A percentile compares a stretch with the other conserved stretches of the same genome.
Conservation (phyloP, 2,113 vertebrate species). For the Pelmatolapia mariae region DNA sequence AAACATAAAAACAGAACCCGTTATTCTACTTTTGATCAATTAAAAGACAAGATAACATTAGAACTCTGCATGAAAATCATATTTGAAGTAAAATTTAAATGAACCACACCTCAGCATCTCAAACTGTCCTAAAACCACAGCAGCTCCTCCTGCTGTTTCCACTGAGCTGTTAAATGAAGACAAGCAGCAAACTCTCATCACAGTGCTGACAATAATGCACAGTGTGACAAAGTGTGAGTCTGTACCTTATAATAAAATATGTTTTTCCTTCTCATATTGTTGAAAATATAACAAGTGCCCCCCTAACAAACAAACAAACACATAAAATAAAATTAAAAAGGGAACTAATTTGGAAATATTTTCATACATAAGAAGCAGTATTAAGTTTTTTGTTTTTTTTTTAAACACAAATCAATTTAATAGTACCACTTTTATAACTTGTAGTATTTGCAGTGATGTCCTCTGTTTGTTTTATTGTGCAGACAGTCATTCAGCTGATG, state of each 20-base stretch:
- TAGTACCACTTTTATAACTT: too few relatives aligned
- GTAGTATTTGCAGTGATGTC: too few relatives aligned
- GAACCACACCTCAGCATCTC: fast-evolving
- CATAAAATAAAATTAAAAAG: too few relatives aligned
- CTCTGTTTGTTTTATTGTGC: too few relatives aligned
- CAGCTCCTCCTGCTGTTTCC: neutral
- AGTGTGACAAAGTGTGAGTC: neutral
- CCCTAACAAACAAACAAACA: too few relatives aligned
- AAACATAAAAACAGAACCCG: fast-evolving
- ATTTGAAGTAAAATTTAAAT: neutral
- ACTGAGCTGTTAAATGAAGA: fast-evolving
- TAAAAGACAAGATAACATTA: neutral
- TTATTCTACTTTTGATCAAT: neutral
- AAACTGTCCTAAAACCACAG: neutral
- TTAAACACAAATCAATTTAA: too few relatives aligned
- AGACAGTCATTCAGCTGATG: too few relatives aligned
- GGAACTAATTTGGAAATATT: too few relatives aligned
- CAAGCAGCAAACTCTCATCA: too few relatives aligned
- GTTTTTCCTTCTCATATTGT: neutral
- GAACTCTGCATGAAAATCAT: neutral
- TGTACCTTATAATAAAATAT: neutral
- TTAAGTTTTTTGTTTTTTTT: too few relatives aligned
- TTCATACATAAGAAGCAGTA: too few relatives aligned
- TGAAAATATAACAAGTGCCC: too few relatives aligned
- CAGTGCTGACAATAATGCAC: fast-evolving